Evolutionary conservation across 37 sponge, comb jelly and placozoan species (phyloP).

Genomic region (Ianthella basta): DNA sequence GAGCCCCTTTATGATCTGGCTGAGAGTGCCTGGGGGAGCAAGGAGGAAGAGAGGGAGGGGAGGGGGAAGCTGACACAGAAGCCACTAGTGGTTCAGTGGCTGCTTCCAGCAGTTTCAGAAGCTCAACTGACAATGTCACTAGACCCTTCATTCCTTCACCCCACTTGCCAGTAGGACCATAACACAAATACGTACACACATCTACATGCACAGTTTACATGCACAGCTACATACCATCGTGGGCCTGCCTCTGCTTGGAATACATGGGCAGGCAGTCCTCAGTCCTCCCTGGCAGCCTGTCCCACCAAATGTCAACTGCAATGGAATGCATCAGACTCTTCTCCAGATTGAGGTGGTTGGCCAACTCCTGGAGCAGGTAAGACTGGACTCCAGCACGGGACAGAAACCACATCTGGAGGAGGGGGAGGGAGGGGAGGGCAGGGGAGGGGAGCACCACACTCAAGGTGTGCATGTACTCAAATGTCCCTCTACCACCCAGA

Average conservation of each 20-base stretch:
- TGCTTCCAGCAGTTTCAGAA: no score
- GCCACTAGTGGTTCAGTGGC: no score
- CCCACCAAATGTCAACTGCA: conserved; percentile 39
- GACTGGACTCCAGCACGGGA: conserved; percentile 74
- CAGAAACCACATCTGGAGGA: conserved; percentile 81
- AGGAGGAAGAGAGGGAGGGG: no score
- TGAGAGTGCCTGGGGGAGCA: no score
- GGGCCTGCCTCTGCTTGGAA: neutral
- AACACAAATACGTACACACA: no score
- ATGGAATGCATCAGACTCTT: neutral
- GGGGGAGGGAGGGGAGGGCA: neutral
- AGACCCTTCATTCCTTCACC: no score
- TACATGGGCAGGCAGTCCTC: neutral
- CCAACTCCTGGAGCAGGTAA: conserved; percentile 50
- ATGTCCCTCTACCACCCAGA: no score
- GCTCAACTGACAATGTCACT: no score
- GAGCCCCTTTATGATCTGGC: no score
- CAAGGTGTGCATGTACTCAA: neutral
- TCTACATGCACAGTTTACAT: no score
- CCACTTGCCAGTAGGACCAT: no score
- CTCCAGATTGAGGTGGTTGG: neutral
- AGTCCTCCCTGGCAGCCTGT: neutral
- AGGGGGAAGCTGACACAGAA: no score
- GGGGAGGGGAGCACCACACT: neutral
- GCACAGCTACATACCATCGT: neutral